A percentile compares a stretch with the other conserved stretches of the same genome.
phyloP scores from a whole-genome alignment of 2,113 vertebrate genomes.

The Acrocephalus arundinaceus region DNA sequence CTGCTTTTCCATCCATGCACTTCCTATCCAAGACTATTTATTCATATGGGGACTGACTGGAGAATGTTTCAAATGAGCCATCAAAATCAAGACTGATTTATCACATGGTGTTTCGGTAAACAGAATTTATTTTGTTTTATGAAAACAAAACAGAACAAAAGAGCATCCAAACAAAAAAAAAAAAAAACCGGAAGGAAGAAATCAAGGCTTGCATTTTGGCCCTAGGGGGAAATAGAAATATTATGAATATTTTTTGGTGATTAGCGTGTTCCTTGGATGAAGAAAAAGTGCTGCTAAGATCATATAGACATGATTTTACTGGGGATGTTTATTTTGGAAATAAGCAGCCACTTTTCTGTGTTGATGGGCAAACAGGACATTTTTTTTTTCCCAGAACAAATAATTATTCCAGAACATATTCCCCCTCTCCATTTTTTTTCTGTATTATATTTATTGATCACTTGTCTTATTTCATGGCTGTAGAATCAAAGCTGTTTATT shows the following conservation, averaged over 20 bases:
- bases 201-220: not conserved
- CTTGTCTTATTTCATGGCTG: not conserved
- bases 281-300: not conserved
- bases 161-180: conserved; percentile 4
- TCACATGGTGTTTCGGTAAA: not conserved
- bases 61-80: not conserved
- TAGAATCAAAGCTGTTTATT: not conserved
- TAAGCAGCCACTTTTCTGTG: not conserved
- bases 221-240: not conserved
- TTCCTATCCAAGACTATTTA: not conserved
- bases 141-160: not conserved
- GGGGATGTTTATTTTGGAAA: not conserved
- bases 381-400: not conserved
- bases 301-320: not conserved
- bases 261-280: not conserved
- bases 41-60: not conserved
- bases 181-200: not conserved
- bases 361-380: not conserved
- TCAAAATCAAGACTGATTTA: not conserved
- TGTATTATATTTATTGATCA: not conserved
- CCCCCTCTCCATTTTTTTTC: not conserved
- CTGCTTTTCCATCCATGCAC: not conserved
- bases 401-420: not conserved
- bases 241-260: not conserved
- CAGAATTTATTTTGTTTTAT: not conserved